A percentile compares a stretch with the other conserved stretches of the same genome.
Evolutionary conservation across 2,797 vertebrate genomes (phyloP).

Genomic region (Anabacerthia variegaticeps): DNA sequence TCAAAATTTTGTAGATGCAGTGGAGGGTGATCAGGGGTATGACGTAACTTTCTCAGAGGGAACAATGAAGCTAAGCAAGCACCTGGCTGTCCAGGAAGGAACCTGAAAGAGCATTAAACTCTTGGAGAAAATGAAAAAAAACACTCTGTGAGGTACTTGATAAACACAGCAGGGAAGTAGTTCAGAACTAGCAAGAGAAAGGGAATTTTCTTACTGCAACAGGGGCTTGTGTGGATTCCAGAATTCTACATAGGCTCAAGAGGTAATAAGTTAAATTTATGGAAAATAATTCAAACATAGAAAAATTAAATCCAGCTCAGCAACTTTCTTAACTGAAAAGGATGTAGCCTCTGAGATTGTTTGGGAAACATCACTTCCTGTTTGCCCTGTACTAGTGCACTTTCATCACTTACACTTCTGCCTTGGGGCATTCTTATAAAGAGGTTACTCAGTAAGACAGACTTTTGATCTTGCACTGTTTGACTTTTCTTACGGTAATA

Average conservation of each 20-base stretch:
- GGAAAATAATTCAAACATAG: background rate
- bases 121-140: background rate
- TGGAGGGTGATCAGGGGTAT: background rate
- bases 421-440: background rate
- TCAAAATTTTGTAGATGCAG: background rate
- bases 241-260: background rate
- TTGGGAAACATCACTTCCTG: background rate
- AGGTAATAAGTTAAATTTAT: background rate
- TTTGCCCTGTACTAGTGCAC: background rate
- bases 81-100: background rate
- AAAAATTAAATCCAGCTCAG: background rate
- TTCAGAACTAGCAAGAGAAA: background rate
- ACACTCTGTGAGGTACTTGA: background rate
- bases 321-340: background rate
- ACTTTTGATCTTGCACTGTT: background rate
- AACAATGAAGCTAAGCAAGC: background rate
- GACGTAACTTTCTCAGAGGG: background rate
- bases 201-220: background rate
- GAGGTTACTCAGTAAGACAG: background rate
- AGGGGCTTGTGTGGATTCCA: background rate
- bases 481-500: background rate
- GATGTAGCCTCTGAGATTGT: accelerated
- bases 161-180: background rate
- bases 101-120: background rate
- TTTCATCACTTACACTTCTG: background rate